Evolutionary conservation across 1,140 invertebrate species (phyloP).

Genomic region (Globodera rostochiensis): DNA sequence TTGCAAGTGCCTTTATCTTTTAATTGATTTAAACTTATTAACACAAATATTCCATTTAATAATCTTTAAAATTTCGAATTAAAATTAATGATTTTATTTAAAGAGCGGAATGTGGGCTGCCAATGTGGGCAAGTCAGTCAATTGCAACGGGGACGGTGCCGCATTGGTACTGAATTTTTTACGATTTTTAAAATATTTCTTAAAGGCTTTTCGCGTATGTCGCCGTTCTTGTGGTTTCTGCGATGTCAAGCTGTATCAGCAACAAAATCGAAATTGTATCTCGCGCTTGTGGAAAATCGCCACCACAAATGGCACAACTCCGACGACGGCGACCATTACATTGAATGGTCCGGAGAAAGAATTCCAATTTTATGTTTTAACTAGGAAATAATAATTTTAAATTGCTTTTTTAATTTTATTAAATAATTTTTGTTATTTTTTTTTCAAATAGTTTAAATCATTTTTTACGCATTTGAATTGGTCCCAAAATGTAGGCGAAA

Average conservation of each 20-base stretch:
- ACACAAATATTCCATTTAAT: no score
- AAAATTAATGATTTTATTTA: not conserved
- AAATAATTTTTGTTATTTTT: no score
- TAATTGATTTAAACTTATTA: not conserved
- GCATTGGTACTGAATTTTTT: constrained; percentile 12
- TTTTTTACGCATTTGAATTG: no score
- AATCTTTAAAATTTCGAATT: constrained; percentile 2
- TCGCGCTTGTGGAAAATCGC: not conserved
- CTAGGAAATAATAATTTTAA: no score
- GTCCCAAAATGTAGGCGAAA: no score
- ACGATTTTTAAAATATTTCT: not conserved
- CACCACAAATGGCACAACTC: not conserved
- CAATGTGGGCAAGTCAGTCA: constrained; percentile 19
- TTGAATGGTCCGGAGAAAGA: no score
- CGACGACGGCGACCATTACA: not conserved
- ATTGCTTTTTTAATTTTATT: no score
- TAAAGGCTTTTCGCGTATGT: constrained; percentile 33
- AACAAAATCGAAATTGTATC: constrained; percentile 1
- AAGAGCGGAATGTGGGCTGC: constrained; percentile 20
- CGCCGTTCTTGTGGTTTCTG: constrained; percentile 42
- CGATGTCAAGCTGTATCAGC: constrained; percentile 26
- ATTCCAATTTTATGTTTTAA: no score
- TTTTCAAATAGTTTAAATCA: no score
- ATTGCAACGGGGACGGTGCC: constrained; percentile 26
- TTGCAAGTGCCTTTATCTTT: not conserved